These are phyloP conservation scores for Nomia melanderi DNA, from an alignment of 1,140 invertebrate genomes.

Conservation along the genomic window DNA sequence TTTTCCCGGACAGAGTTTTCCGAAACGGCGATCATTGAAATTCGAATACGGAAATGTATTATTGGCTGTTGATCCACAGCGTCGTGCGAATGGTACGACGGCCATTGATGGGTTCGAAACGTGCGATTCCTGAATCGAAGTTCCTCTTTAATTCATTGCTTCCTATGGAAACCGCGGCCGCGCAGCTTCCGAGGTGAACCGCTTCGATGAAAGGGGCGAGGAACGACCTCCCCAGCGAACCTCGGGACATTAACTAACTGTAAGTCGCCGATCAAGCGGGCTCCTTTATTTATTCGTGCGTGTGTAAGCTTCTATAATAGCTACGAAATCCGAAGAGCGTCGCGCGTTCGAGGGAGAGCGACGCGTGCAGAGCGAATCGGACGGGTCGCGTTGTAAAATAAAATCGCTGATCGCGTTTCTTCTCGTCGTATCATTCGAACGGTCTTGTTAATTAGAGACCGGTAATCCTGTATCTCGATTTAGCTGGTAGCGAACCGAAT, in stretches of 20 bases:
- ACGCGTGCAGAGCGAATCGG: not conserved
- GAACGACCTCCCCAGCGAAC: too few relatives aligned
- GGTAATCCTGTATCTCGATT: not conserved
- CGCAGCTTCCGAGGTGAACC: not conserved
- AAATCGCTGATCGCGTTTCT: not conserved
- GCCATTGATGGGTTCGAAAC: not conserved
- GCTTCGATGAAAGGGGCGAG: too few relatives aligned
- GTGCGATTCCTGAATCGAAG: not conserved
- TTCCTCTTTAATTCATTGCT: too few relatives aligned
- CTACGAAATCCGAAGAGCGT: not conserved
- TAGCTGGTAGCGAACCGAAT: too few relatives aligned
- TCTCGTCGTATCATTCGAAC: slow-evolving; percentile 22
- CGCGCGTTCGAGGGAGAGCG: not conserved
- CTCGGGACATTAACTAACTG: not conserved
- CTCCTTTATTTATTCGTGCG: not conserved
- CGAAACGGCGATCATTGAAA: too few relatives aligned
- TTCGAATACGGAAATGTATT: too few relatives aligned
- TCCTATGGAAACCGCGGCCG: not conserved
- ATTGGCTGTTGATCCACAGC: too few relatives aligned
- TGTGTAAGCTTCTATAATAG: not conserved
- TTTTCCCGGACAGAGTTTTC: too few relatives aligned
- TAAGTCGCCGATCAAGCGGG: not conserved
- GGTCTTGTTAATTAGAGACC: not conserved
- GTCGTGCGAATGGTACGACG: too few relatives aligned
- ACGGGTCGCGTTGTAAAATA: not conserved